phyloP scores from a whole-genome alignment of 1,140 invertebrate species.

The Bacillus rossius region DNA sequence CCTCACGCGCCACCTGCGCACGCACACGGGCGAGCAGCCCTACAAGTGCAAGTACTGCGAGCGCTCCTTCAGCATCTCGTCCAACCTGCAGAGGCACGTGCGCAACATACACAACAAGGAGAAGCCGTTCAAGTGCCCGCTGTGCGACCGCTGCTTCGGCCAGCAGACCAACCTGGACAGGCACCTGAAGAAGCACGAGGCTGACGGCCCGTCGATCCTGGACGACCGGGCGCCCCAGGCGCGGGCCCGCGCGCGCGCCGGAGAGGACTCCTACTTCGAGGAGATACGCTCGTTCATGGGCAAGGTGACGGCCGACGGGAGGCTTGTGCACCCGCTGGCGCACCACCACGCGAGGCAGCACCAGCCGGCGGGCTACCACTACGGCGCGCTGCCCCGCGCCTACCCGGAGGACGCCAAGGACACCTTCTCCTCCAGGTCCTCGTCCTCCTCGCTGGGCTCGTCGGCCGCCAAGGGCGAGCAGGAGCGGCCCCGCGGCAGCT shows the following conservation, averaged over 20 bases:
- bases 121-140: constrained; percentile 80
- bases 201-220: constrained; percentile 71
- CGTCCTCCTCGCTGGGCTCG: constrained; percentile 23
- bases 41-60: constrained; percentile 99
- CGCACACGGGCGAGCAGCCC: constrained; percentile 97
- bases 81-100: constrained; percentile 97
- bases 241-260: constrained; percentile 43
- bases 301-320: constrained; percentile 62
- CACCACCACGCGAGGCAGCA: not conserved
- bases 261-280: constrained; percentile 84
- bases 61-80: constrained; percentile 96
- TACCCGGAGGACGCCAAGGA: constrained; percentile 16
- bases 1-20: constrained; percentile 91
- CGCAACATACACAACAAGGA: constrained; percentile 99
- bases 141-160: constrained; percentile 90
- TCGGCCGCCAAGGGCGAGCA: not conserved
- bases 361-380: not conserved
- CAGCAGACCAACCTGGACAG: constrained; percentile 98
- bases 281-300: constrained; percentile 93
- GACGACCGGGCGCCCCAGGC: constrained; percentile 47
- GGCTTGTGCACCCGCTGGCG: constrained; percentile 31
- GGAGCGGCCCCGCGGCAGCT: not conserved
- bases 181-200: constrained; percentile 96
- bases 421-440: constrained; percentile 24
- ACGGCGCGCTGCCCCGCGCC: not conserved